Evolutionary conservation across 2,113 vertebrate genomes (phyloP), one percentile per base, ranked within the genome.

Genomic region (Ophthalmolycus amberensis): DNA sequence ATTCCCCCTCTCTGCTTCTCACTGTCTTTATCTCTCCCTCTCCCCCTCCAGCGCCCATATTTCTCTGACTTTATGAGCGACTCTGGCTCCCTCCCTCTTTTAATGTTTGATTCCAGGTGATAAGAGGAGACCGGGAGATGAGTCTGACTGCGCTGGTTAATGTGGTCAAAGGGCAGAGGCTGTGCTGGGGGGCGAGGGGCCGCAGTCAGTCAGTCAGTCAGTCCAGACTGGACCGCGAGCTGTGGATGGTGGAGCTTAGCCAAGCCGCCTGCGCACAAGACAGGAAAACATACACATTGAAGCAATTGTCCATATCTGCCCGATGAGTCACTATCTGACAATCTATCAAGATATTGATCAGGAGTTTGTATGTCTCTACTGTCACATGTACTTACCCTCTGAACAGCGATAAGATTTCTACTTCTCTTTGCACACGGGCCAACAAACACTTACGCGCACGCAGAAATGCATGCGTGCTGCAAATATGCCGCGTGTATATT

Each of bases 111-210:
- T 95, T 93, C 86, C 81, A 78, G 86, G 86, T 77, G 94, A 96
- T 95, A 95, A 95, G 91, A 87, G 90, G 75, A 66, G 84, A 88
- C 85, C 38, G 82, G 82, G 80, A 84, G 91, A 92, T 91, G 92
- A 94, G 90, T 89, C 87, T 42, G 85, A 88, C 90, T 86, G 88
- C 87, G 59, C 4, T 60, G 44, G 85, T 93, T 95, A 94, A 95
- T 94, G 94, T 93, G 95, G 94, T 93, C 95, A 94, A 96, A 96
- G 95, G 92, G 92, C 94, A 93, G 58, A 54, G 87, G 81, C 89
- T 82, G 75, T 7, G 79, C 50, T 4, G 34, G 82, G 83, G 68
- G 79, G 81, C 42, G 78, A 37, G 56, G 67, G 69, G 63, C 18
- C 48, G 7, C 75, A 63, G 74, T 71, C 52, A 11, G 42, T 44